phyloP scores from a whole-genome alignment of 2,113 vertebrate species.

The Tenrec ecaudatus region DNA sequence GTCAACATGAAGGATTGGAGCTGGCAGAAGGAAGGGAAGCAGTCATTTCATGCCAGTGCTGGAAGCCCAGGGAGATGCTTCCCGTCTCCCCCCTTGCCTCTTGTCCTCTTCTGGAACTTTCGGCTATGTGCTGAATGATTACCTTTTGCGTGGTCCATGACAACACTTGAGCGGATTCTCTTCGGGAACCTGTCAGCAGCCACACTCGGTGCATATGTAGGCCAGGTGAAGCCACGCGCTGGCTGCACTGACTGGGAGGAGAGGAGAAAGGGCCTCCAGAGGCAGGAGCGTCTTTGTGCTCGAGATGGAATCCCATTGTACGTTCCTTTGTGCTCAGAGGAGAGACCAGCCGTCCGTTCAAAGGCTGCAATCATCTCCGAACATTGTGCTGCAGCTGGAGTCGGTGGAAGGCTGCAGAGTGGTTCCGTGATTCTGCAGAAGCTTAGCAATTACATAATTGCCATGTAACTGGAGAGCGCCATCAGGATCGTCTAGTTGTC shows the following conservation, averaged over 20 bases:
- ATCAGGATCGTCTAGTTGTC: slow-evolving; percentile 77
- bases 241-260: slow-evolving; percentile 78
- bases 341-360: slow-evolving; percentile 80
- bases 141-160: slow-evolving; percentile 85
- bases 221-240: slow-evolving; percentile 76
- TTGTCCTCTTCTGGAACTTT: slow-evolving; percentile 85
- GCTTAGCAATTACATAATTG: slow-evolving; percentile 83
- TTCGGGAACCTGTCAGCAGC: slow-evolving; percentile 80
- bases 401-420: slow-evolving; percentile 77
- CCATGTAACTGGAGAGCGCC: slow-evolving; percentile 78
- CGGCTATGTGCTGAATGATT: slow-evolving; percentile 81
- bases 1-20: slow-evolving; percentile 92
- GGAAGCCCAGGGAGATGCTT: slow-evolving; percentile 86
- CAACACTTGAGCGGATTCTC: slow-evolving; percentile 82
- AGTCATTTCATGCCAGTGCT: slow-evolving; percentile 91
- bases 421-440: slow-evolving; percentile 79
- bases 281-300: slow-evolving; percentile 84
- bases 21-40: slow-evolving; percentile 90
- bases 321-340: slow-evolving; percentile 78
- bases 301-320: slow-evolving; percentile 85
- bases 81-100: slow-evolving; percentile 76
- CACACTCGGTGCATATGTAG: slow-evolving; percentile 75
- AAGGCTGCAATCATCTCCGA: slow-evolving; percentile 85
- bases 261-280: slow-evolving; percentile 80
- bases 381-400: slow-evolving; percentile 79